Evolutionary conservation across 1,140 invertebrate species (phyloP), one percentile per base, ranked within the genome.

Genomic region (Chelonus insularis): DNA sequence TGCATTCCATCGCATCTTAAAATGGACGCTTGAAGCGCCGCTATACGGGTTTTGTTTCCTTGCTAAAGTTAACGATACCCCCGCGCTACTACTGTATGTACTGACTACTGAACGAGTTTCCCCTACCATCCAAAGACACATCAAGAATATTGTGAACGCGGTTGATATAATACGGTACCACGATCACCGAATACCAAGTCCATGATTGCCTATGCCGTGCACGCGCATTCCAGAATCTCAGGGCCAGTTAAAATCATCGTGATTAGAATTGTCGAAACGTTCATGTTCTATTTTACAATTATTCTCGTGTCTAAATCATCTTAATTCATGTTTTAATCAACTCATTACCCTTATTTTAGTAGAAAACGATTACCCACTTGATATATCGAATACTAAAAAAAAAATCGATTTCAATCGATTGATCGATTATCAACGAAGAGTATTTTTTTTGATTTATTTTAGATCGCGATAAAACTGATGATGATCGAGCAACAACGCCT

Each of bases 391-490:
- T n/a, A n/a, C n/a, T n/a, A n/a, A n/a, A n/a, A n/a, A n/a, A n/a
- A n/a, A n/a, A n/a, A n/a, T n/a, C n/a, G n/a, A n/a, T n/a, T n/a
- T n/a, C n/a, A n/a, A n/a, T n/a, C n/a, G n/a, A n/a, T n/a, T n/a
- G n/a, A n/a, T n/a, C n/a, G n/a, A n/a, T n/a, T n/a, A 29, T 29
- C 7, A 29, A 29, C 54, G 62, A 43, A 11, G 18, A 32, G 14
- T 56, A 9, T 51, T 52, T n/a, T 52, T 14, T 57, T 57, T 18
- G 23, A 20, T 36, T 47, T 23, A 12, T 61, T 71, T 20, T 64
- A 79, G 80, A 81, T 71, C 74, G 80, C 12, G 79, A 81, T 20
- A 79, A 76, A 61, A 68, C 73, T 0, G 80, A 82, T 0, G 77
- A 80, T 67, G 78, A 81, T 47, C 72, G 79, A 7, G 77, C 79